phyloP scores from a whole-genome alignment of 2,888 invertebrate genomes.

The Phyto melanocephala region DNA sequence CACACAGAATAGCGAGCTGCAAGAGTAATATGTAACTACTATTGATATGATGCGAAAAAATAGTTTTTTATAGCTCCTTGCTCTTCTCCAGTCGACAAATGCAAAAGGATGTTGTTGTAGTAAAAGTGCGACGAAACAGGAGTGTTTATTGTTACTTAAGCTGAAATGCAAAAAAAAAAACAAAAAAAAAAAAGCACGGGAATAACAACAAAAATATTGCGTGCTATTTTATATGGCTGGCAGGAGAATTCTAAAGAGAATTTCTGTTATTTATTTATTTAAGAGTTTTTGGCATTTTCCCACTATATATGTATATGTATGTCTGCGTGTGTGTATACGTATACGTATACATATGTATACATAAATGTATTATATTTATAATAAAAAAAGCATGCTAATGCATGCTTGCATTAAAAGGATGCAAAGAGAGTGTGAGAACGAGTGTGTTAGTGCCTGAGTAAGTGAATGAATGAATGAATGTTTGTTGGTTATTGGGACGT shows the following conservation, averaged over 20 bases:
- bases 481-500: slow-evolving; percentile 36
- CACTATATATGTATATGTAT: neutral
- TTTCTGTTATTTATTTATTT: slow-evolving; percentile 50
- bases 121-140: slow-evolving; percentile 7
- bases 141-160: neutral
- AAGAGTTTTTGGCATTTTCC: slow-evolving; percentile 39
- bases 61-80: neutral
- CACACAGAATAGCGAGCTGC: slow-evolving; percentile 14
- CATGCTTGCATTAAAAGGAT: neutral
- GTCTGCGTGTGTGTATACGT: neutral
- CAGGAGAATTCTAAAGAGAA: slow-evolving; percentile 55
- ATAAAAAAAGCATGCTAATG: neutral
- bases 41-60: slow-evolving; percentile 43
- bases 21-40: slow-evolving; percentile 41
- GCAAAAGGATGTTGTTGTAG: neutral
- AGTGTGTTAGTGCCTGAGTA: neutral
- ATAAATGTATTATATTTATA: neutral
- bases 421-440: neutral
- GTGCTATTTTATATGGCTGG: slow-evolving; percentile 31
- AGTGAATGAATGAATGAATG: neutral
- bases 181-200: neutral
- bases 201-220: slow-evolving; percentile 7
- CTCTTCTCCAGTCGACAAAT: neutral
- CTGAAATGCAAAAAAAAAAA: neutral
- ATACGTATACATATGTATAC: neutral